These are phyloP conservation scores for Rhabditoides inermis DNA, from an alignment of 2,888 invertebrate genomes.

Conservation along the genomic window DNA sequence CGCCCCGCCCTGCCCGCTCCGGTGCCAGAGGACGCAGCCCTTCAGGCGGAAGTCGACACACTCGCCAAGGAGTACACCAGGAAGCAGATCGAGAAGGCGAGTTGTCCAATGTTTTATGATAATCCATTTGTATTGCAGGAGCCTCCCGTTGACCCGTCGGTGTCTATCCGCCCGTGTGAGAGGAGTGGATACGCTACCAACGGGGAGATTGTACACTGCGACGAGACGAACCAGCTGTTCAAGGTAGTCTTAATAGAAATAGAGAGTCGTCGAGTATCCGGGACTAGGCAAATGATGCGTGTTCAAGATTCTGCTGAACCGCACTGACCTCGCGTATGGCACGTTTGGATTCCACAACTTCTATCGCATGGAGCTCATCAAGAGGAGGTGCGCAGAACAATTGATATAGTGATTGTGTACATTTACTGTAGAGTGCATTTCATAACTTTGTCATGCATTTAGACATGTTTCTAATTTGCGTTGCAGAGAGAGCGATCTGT, in stretches of 20 bases:
- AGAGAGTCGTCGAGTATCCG: background rate
- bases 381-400: slow-evolving; percentile 32
- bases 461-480: background rate
- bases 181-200: slow-evolving; percentile 22
- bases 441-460: no score
- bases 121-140: no score
- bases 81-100: no score
- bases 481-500: slow-evolving; percentile 53
- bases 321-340: slow-evolving; percentile 56
- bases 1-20: no score
- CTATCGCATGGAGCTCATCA: slow-evolving; percentile 59
- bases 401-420: background rate
- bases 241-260: slow-evolving; percentile 10
- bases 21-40: no score
- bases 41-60: no score
- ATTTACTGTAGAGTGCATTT: no score
- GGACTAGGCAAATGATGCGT: background rate
- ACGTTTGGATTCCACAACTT: slow-evolving; percentile 58
- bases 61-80: no score
- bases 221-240: slow-evolving; percentile 26
- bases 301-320: slow-evolving; percentile 54
- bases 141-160: no score
- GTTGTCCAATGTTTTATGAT: no score
- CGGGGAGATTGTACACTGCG: slow-evolving; percentile 30
- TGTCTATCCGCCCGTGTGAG: no score